Conservation (phyloP, 2,113 vertebrate genomes). For the Scomber colias region DNA sequence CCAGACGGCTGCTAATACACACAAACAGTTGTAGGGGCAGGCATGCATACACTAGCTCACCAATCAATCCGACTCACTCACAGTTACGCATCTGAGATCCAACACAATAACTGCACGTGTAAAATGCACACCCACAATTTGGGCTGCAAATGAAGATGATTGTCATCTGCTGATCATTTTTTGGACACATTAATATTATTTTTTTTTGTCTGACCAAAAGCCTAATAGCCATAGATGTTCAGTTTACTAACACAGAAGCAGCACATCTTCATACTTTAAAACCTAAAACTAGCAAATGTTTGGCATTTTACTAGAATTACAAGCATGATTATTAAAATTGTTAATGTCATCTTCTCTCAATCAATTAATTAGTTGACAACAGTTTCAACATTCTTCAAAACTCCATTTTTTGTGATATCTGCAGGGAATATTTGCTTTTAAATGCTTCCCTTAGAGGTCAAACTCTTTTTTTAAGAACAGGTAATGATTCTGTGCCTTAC, state of each 20-base stretch:
- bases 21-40: constrained; percentile 60
- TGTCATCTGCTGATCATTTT: background rate
- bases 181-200: constrained; percentile 5
- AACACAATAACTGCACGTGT: constrained; percentile 11
- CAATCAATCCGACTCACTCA: constrained; percentile 34
- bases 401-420: constrained; percentile 39
- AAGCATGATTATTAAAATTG: background rate
- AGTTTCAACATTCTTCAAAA: background rate
- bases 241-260: background rate
- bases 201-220: background rate
- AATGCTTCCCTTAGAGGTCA: constrained; percentile 27
- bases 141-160: background rate
- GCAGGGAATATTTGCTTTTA: constrained; percentile 7
- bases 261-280: background rate
- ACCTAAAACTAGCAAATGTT: background rate
- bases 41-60: constrained; percentile 41
- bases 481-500: constrained; percentile 55
- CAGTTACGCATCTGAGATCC: constrained; percentile 18
- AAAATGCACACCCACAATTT: constrained; percentile 6
- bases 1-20: constrained; percentile 62
- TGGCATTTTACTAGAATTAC: constrained; percentile 4
- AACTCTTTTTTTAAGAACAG: constrained; percentile 17
- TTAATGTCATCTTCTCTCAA: constrained; percentile 19
- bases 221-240: background rate
- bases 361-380: constrained; percentile 34